Base-by-base conservation (phyloP, 2,113 vertebrate genomes). In the Siphamia tubifer region DNA sequence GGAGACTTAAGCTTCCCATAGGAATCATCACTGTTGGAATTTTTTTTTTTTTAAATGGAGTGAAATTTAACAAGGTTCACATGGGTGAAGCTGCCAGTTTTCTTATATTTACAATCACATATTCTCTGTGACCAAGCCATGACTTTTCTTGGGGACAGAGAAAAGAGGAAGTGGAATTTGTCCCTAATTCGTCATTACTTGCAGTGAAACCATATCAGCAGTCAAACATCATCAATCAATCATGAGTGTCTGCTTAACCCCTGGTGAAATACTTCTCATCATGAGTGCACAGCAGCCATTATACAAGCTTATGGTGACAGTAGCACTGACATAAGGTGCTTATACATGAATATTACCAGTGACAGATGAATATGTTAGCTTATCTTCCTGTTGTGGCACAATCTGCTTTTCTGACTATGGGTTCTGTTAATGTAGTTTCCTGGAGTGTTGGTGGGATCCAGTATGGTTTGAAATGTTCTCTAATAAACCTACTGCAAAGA, bases 171-270 rank as follows among this genome's bases (percentile, higher is more conserved):
- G 47, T 25, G 10, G 16, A 53, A 49, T 35, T 55, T 68, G 66
- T 48, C 57, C 48, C 43, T 15, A 68, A 75, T 60, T 60, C 53
- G 60, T 71, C 57, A 72, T 81, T 61, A 75, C 43, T 51, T 62
- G 56, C 42, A 60, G 44, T 48, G 60, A 11, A 39, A 48, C 42
- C 53, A 13, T 15, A 77, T 67, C 39, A 39, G 60, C 32, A 34
- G 64, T 74, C 73, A 77, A 45, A 68, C 65, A 38, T 34, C 58
- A 81, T 81, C 53, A 73, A 49, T 79, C 68, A 44, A 47, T 77
- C 58, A 43, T 3, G 23, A 38, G 42, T 60, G 39, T 62, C 63
- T 70, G 35, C 54, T 42, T 54, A 70, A 74, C 55, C 25, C 43
- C 27, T 45, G 28, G 52, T 69, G 34, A 68, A 73, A 69, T 19